These are phyloP conservation scores for Esperia sulphurella DNA, from an alignment of 2,888 invertebrate species.

Conservation along the genomic window DNA sequence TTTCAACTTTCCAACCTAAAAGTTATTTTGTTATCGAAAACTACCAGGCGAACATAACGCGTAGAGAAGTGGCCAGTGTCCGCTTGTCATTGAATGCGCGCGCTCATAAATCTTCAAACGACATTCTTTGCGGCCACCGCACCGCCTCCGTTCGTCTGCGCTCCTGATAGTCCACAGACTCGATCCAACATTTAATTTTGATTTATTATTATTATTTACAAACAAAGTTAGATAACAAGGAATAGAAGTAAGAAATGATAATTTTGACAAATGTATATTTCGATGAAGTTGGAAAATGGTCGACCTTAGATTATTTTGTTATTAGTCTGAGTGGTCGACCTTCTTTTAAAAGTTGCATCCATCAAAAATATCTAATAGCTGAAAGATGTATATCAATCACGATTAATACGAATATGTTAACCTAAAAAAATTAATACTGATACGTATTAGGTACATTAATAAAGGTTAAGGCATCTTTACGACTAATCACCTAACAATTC, in stretches of 20 bases:
- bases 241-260: neutral
- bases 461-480: neutral
- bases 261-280: too few relatives aligned
- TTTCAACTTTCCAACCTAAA: neutral
- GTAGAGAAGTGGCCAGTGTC: conserved; percentile 51
- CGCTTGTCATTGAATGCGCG: conserved; percentile 53
- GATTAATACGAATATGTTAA: conserved; percentile 1
- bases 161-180: conserved; percentile 31
- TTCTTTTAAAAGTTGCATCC: too few relatives aligned
- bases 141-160: conserved; percentile 38
- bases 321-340: too few relatives aligned
- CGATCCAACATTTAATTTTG: neutral
- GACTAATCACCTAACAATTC: neutral
- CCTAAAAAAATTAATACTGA: too few relatives aligned
- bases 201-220: too few relatives aligned
- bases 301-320: too few relatives aligned
- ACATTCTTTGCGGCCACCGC: conserved; percentile 65
- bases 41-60: conserved; percentile 47
- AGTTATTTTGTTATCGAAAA: neutral
- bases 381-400: neutral
- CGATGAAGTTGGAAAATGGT: too few relatives aligned
- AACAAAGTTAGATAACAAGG: too few relatives aligned
- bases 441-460: neutral
- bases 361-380: too few relatives aligned
- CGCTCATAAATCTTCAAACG: conserved; percentile 58